Evolutionary conservation across 2,888 invertebrate species (phyloP).

Genomic region (Nemoura dubitans): DNA sequence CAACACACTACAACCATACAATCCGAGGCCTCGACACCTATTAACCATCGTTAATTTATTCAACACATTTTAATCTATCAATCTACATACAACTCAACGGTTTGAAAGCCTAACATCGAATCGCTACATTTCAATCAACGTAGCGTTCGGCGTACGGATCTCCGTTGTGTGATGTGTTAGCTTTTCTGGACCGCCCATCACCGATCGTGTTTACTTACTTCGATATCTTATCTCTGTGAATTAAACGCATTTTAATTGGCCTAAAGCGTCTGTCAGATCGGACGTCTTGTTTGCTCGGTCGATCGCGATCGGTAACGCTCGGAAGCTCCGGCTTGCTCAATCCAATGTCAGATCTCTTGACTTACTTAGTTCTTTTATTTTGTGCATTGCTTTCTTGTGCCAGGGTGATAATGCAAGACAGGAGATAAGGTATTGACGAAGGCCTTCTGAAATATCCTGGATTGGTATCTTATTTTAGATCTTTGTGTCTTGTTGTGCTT

Average conservation of each 20-base stretch:
- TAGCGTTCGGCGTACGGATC: neutral
- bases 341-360: neutral
- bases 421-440: neutral
- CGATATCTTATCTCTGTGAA: neutral
- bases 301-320: neutral
- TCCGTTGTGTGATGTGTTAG: neutral
- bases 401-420: neutral
- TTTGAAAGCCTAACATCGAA: neutral
- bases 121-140: neutral
- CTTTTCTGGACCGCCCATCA: neutral
- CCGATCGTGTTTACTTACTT: neutral
- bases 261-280: neutral
- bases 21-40: neutral
- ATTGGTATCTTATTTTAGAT: neutral
- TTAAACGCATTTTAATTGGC: neutral
- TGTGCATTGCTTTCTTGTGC: neutral
- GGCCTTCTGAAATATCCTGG: conserved; percentile 12
- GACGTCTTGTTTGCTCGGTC: neutral
- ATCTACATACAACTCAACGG: neutral
- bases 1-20: neutral
- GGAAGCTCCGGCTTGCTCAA: neutral
- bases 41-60: neutral
- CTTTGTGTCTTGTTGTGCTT: neutral
- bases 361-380: neutral
- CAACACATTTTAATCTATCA: neutral